phyloP scores from a whole-genome alignment of 2,113 vertebrate genomes.

The Xiphophorus couchianus region DNA sequence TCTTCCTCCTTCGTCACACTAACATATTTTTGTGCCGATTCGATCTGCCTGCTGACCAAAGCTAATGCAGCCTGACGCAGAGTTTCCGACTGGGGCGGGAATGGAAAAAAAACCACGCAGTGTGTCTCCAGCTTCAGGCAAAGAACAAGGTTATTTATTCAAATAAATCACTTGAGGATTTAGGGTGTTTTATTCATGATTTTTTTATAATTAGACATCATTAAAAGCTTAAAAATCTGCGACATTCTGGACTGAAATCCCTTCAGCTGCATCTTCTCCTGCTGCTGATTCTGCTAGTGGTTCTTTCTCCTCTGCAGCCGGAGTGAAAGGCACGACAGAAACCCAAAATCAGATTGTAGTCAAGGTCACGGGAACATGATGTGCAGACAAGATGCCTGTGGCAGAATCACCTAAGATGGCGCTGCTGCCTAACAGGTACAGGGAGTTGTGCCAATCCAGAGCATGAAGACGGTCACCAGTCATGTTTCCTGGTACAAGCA shows the following conservation, averaged over 20 bases:
- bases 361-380: not conserved
- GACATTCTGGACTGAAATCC: not conserved
- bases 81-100: not conserved
- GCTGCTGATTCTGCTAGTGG: not conserved
- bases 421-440: not conserved
- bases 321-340: not conserved
- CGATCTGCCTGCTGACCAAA: not conserved
- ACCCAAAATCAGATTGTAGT: not conserved
- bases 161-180: not conserved
- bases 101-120: not conserved
- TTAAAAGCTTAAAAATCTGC: not conserved
- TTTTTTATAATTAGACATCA: not conserved
- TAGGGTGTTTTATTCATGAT: not conserved
- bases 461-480: not conserved
- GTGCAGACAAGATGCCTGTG: not conserved
- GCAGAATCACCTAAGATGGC: not conserved
- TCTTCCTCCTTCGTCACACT: not conserved
- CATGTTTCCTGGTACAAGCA: no score
- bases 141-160: not conserved
- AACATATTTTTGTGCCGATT: not conserved
- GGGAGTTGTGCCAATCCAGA: not conserved
- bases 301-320: not conserved
- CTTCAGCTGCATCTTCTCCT: not conserved
- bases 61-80: not conserved
- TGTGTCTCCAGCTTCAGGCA: not conserved